Base-by-base conservation (phyloP, 1,140 invertebrate genomes). In the Apis florea region DNA sequence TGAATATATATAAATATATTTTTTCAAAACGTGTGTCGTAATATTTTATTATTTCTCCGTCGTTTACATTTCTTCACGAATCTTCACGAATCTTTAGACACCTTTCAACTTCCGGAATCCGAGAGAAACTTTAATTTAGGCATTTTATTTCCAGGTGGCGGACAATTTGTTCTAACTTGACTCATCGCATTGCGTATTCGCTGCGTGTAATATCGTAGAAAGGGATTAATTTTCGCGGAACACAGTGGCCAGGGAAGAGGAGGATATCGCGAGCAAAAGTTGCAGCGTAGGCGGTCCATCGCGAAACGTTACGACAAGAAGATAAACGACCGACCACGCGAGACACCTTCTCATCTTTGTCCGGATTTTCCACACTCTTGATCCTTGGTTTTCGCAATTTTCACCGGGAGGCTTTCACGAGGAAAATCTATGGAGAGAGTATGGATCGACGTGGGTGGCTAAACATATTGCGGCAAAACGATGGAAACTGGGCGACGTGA, bases 281-380 rank as follows among this genome's bases (percentile, higher is more conserved):
- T 26, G 53, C 58, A 53, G 68, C 79, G 83, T 85, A 51, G 83
- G 84, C 59, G 75, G 66, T 53, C 64, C 80, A 61, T 56, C 70
- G 79, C 83, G 79, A 69, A 58, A 59, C 79, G 64, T 82, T 85
- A 85, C 81, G 11, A 31, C 53, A 47, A 70, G 67, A 77, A 87
- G 85, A 87, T 76, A 86, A 87, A 86, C 77, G 85, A 86, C 71
- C 73, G 58, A 68, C 73, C 73, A 69, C 77, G 85, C 85, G 69
- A 70, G 53, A 83, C 61, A 80, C 64, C 73, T 78, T 84, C 64
- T 61, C 67, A 10, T 80, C 68, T 63, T 83, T 12, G 49, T 56
- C 31, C 54, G 31, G 54, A 53, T 81, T 81, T 82, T 80, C 78
- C n/a, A 13, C 13, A 26, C 15, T 49, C 54, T 11, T 21, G 47